Evolutionary conservation across 2,797 vertebrate genomes (phyloP).

Genomic region (Myotis findleyi): DNA sequence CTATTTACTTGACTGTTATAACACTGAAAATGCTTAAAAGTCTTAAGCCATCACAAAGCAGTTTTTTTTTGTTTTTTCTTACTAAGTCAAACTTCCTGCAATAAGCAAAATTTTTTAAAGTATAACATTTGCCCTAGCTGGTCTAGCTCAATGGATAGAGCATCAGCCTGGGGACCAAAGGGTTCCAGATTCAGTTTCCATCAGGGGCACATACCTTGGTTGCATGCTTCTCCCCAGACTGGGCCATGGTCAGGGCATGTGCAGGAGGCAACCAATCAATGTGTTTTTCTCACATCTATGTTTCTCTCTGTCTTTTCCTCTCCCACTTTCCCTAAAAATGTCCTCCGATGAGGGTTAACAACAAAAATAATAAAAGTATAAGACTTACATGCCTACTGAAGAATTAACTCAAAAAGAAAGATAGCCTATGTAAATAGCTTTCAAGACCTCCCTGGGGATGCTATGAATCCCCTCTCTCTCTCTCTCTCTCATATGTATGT

Average conservation of each 20-base stretch:
- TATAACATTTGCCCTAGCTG: neutral
- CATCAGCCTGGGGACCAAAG: no score
- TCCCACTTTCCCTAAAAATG: no score
- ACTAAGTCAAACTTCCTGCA: neutral
- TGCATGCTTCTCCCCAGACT: no score
- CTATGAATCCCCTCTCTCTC: neutral
- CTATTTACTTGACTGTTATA: neutral
- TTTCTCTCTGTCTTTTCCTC: no score
- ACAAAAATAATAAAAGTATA: neutral
- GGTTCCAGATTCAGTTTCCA: no score
- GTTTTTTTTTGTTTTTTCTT: neutral
- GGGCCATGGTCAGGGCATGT: no score
- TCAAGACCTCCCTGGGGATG: neutral
- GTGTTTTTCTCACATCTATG: no score
- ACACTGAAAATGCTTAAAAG: neutral
- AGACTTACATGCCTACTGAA: neutral
- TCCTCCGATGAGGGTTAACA: no score
- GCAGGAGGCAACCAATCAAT: no score
- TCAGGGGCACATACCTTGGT: no score
- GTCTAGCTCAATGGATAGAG: no score
- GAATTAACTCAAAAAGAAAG: conserved; percentile 14
- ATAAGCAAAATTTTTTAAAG: neutral
- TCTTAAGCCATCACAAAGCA: neutral
- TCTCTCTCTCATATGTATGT: neutral
- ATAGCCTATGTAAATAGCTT: neutral